Base-by-base conservation (phyloP, 2,113 vertebrate species). In the Passerina amoena region DNA sequence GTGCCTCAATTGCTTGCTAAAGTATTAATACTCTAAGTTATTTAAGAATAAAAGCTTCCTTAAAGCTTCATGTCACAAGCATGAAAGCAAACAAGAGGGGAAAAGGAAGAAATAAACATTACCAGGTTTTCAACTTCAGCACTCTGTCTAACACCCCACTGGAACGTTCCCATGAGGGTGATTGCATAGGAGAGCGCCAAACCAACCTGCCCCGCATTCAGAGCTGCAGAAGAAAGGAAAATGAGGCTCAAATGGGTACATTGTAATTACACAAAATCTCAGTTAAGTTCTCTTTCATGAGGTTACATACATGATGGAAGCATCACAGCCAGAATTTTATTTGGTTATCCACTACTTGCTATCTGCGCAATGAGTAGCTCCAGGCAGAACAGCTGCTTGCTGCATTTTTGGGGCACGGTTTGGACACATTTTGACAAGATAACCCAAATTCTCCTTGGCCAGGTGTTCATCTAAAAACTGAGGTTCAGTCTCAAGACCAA, bases 41-140 rank as follows among this genome's bases (percentile, higher is more conserved):
- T 92, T 84, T 76, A 90, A 76, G 73, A 95, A 89, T 44, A 85
- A 75, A 27, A 17, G 37, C 37, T 50, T 80, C 73, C 70, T 85
- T 65, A 80, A 72, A 63, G 79, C 53, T 42, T 97, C 53, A 51
- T 77, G 84, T 82, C 84, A 80, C 77, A 91, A 94, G 19, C 51
- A 87, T 4, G 12, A 77, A 71, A 78, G 57, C 68, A 94, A 96
- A 44, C 42, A 97, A 86, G 77, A 93, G 18, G 60, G 71, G 11
- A 64, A 94, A 53, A 91, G 68, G 64, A 92, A 54, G 44, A 83
- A 94, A 95, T 82, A 94, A 94, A 98, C 68, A 3, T 98, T 98
- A 99, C 99, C 99, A 99, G 98, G 97, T 99, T 99, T 97, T 99
- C 99, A 65, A 99, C 98, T 98, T 99, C 99, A 23, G 99, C 98